A percentile compares a stretch with the other conserved stretches of the same genome.
These are phyloP conservation scores for Euproctis similis DNA, from an alignment of 2,888 invertebrate genomes.

Conservation along the genomic window DNA sequence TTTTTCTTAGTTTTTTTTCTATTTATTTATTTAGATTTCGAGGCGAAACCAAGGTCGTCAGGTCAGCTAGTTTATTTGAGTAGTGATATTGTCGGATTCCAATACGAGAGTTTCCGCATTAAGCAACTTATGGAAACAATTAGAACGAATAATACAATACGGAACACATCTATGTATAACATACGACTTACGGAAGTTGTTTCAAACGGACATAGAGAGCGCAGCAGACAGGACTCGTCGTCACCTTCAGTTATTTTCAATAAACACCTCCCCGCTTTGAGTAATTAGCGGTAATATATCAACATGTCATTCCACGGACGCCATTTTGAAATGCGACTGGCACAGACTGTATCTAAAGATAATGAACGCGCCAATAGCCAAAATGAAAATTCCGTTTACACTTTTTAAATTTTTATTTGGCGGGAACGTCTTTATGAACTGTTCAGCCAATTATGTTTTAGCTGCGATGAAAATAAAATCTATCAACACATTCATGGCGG, in stretches of 20 bases:
- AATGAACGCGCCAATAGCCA: conserved; percentile 57
- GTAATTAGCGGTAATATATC: conserved; percentile 71
- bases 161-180: too few species aligned
- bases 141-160: too few species aligned
- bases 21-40: too few species aligned
- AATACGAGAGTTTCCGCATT: too few species aligned
- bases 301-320: conserved; percentile 51
- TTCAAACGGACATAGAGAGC: conserved; percentile 28
- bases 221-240: conserved; percentile 52
- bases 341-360: conserved; percentile 26
- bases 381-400: conserved; percentile 40
- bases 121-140: too few species aligned
- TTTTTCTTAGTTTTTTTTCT: too few species aligned
- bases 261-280: conserved; percentile 63
- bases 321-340: conserved; percentile 20
- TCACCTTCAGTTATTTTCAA: conserved; percentile 65
- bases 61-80: too few species aligned
- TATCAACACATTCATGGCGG: too few species aligned
- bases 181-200: conserved; percentile 28
- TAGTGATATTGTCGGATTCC: too few species aligned
- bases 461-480: conserved; percentile 4
- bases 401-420: conserved; percentile 15
- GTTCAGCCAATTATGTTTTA: conserved; percentile 6
- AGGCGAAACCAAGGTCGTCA: too few species aligned
- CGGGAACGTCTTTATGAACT: conserved; percentile 4